phyloP scores from a whole-genome alignment of 2,113 vertebrate genomes.

The Mixornis gularis region DNA sequence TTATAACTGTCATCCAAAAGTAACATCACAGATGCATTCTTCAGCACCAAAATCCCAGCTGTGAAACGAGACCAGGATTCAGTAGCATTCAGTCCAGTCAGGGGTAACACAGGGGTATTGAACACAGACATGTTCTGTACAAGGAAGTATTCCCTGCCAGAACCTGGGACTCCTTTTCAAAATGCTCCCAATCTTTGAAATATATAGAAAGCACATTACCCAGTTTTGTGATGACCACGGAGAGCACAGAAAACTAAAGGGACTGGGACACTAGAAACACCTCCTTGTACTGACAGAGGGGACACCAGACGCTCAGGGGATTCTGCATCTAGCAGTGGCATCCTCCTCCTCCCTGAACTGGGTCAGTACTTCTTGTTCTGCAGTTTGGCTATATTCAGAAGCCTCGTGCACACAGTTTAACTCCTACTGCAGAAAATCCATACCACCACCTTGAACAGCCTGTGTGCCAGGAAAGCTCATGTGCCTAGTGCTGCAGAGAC shows the following conservation, averaged over 20 bases:
- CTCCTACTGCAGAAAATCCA: background rate
- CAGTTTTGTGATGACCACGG: background rate
- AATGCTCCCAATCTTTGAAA: background rate
- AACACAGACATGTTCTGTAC: background rate
- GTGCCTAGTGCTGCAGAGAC: background rate
- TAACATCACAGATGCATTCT: background rate
- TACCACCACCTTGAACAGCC: background rate
- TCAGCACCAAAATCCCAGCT: background rate
- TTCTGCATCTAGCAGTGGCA: background rate
- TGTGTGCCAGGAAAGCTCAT: rapidly evolving
- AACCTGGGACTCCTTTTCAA: background rate
- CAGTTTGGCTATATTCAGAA: background rate
- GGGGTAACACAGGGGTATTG: background rate
- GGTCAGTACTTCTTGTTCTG: background rate
- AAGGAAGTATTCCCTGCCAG: background rate
- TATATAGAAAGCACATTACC: background rate
- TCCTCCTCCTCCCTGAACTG: background rate
- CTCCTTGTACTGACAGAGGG: background rate
- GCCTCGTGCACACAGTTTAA: background rate
- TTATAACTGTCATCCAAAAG: background rate
- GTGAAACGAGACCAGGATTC: background rate
- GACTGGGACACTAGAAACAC: background rate
- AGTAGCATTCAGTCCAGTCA: background rate
- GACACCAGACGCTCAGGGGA: background rate
- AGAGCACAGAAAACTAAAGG: background rate